These are phyloP conservation scores for Aldrovandia affinis DNA, from an alignment of 2,797 vertebrate genomes.

Conservation along the genomic window DNA sequence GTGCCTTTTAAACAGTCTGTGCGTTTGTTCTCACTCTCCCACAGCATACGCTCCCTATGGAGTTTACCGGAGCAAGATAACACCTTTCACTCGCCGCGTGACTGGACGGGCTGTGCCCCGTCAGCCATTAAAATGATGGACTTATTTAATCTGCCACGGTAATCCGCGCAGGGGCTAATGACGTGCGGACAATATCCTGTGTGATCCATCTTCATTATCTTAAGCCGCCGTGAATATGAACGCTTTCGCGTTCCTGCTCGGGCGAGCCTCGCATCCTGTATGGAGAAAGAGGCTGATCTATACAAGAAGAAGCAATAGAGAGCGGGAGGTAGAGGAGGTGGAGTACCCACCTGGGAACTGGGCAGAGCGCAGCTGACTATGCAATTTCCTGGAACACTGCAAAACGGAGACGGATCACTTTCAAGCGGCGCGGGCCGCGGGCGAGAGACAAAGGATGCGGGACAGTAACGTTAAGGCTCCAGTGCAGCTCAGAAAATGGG, in stretches of 20 bases:
- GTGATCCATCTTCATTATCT: slow-evolving; percentile 34
- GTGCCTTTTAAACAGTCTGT: slow-evolving; percentile 1
- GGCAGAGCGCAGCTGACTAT: neutral
- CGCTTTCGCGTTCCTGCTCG: neutral
- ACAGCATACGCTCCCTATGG: neutral
- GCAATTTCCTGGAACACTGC: neutral
- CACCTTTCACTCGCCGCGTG: neutral
- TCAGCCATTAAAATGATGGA: slow-evolving; percentile 22
- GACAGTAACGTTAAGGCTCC: neutral
- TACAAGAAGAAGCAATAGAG: neutral
- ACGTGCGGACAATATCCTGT: slow-evolving; percentile 14
- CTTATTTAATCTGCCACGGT: slow-evolving; percentile 16
- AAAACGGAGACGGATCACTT: neutral
- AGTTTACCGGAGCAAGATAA: neutral
- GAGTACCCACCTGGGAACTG: neutral
- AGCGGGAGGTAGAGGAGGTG: neutral
- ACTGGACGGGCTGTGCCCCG: neutral
- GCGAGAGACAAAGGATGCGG: neutral
- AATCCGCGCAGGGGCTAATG: slow-evolving; percentile 30
- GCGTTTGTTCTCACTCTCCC: neutral
- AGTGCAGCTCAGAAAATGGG: neutral
- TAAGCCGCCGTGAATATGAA: slow-evolving; percentile 24
- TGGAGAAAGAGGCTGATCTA: neutral
- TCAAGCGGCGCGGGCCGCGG: neutral
- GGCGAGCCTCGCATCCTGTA: neutral